A percentile compares a stretch with the other conserved stretches of the same genome.
phyloP scores from a whole-genome alignment of 2,113 vertebrate species.

The Kobus ellipsiprymnus region DNA sequence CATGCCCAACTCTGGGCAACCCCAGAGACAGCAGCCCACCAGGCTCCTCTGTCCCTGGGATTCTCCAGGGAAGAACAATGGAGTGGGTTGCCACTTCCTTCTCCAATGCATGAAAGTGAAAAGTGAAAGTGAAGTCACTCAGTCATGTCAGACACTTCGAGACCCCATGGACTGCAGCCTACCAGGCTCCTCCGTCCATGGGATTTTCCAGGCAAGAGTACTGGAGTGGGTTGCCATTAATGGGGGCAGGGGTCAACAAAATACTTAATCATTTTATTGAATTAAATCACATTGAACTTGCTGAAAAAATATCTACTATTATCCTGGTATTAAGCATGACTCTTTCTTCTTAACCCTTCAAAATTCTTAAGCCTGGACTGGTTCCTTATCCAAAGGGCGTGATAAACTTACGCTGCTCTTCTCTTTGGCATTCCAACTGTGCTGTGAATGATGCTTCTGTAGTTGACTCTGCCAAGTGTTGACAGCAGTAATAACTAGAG shows the following conservation, averaged over 20 bases:
- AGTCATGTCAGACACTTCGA: rapidly evolving
- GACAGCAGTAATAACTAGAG: neutral
- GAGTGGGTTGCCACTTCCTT: too few relatives aligned
- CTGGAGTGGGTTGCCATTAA: too few relatives aligned
- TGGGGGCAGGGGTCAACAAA: neutral
- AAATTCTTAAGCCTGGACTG: neutral
- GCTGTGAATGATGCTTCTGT: neutral
- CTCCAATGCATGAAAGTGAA: too few relatives aligned
- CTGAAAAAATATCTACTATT: neutral
- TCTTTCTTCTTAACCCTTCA: neutral
- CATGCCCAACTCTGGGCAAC: too few relatives aligned
- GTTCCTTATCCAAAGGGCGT: neutral
- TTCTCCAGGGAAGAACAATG: too few relatives aligned
- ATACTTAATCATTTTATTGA: neutral
- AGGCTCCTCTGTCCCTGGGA: too few relatives aligned
- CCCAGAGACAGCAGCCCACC: too few relatives aligned
- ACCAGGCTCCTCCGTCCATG: too few relatives aligned
- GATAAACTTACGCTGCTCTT: neutral
- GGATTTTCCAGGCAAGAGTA: too few relatives aligned
- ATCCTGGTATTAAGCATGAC: neutral
- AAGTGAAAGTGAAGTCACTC: too few relatives aligned
- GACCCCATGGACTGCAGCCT: too few relatives aligned
- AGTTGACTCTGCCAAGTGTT: neutral
- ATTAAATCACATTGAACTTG: neutral
- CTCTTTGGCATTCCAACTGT: neutral